Evolutionary conservation across 2,888 invertebrate species (phyloP), one percentile per base, ranked within the genome.

Genomic region (Stratiomys singularior): DNA sequence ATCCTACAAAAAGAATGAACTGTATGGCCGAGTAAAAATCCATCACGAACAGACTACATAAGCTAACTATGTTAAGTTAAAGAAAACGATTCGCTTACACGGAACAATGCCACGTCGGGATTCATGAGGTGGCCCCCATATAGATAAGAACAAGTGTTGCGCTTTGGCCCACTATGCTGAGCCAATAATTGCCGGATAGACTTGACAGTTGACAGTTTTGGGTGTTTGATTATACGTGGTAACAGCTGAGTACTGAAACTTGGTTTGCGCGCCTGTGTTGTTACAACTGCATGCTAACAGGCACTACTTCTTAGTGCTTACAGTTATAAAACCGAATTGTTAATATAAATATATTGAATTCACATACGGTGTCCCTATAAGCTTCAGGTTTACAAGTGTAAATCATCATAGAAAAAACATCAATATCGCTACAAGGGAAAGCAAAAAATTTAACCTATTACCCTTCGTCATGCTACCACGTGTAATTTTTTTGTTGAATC

Each of bases 1-100:
- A 81, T n/a, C 80, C 80, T 37, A 77, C 63, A 46, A 81, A 80
- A 15, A 79, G 63, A 47, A 81, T 76, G 63, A 77, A 77, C 46
- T 80, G 79, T 1, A 80, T 46, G 69, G 76, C 71, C 1, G 77
- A 52, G 27, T 74, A 77, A n/a, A 76, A 37, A 46, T 18, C 46
- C 80, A 81, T 80, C 64, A 27, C 28, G 3, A 60, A 25, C 37
- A 37, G 37, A 9, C 37, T 37, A 37, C 37, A 37, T 37, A 5
- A 37, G 37, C 37, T 37, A 37, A 37, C 37, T 37, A 37, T 5
- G 37, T 37, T 37, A 37, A 37, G 3, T 37, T 9, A 37, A 37
- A 5, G 9, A 9, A 37, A 37, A 37, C 37, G 3, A 3, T 9
- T 37, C 5, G 9, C 5, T 5, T 37, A 5, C 9, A 37, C 9